A percentile compares a stretch with the other conserved stretches of the same genome.
Conservation (phyloP, 2,113 vertebrate species). For the Helogale parvula region DNA sequence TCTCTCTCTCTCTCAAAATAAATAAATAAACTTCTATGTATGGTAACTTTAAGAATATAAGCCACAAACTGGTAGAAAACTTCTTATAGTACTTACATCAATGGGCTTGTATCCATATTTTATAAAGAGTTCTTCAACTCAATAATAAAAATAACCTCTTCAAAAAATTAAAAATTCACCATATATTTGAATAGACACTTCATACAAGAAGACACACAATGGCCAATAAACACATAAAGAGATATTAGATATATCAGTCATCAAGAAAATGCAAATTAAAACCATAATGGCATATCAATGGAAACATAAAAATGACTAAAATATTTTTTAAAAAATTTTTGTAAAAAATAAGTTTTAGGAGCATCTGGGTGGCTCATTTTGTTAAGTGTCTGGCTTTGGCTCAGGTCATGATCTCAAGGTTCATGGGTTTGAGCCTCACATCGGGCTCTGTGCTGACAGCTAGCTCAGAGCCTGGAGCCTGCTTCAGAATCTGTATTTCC, state of each 20-base stretch:
- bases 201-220: neutral
- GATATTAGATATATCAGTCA: neutral
- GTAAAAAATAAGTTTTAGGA: neutral
- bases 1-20: too few relatives aligned
- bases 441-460: too few relatives aligned
- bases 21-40: too few relatives aligned
- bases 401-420: too few relatives aligned
- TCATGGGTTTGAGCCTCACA: too few relatives aligned
- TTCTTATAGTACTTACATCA: neutral
- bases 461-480: too few relatives aligned
- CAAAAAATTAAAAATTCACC: neutral
- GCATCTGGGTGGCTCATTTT: too few relatives aligned
- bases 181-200: neutral
- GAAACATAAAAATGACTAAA: constrained; percentile 8
- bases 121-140: neutral
- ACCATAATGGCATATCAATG: neutral
- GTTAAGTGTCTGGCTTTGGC: too few relatives aligned
- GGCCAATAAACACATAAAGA: neutral
- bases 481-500: too few relatives aligned
- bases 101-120: neutral
- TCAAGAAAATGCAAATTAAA: neutral
- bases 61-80: neutral
- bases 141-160: neutral
- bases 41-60: neutral
- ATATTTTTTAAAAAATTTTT: neutral